Evolutionary conservation across 2,797 vertebrate genomes (phyloP).

Genomic region (Hirundo rustica): DNA sequence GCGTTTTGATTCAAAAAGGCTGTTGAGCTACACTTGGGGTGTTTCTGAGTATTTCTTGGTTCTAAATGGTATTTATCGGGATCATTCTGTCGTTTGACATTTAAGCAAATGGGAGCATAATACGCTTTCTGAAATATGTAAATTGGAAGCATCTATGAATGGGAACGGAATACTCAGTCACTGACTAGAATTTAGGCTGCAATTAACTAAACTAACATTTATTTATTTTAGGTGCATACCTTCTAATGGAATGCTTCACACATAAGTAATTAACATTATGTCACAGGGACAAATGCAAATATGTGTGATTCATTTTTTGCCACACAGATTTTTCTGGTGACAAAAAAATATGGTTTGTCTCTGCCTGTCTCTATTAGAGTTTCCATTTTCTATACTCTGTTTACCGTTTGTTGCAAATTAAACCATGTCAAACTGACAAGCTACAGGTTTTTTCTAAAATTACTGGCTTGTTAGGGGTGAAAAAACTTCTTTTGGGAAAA

Average conservation of each 20-base stretch:
- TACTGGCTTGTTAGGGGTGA: conserved; percentile 17
- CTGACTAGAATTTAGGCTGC: conserved; percentile 1
- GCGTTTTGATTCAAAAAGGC: not conserved
- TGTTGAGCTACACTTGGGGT: not conserved
- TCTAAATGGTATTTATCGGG: conserved; percentile 26
- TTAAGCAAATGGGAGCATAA: conserved; percentile 27
- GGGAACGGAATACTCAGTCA: not conserved
- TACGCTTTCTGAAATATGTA: not conserved
- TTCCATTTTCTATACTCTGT: conserved; percentile 44
- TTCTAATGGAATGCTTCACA: conserved; percentile 29
- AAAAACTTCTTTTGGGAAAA: conserved; percentile 26
- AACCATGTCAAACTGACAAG: conserved; percentile 55
- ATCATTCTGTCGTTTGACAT: conserved; percentile 32
- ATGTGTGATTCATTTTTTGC: conserved; percentile 22
- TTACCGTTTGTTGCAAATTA: conserved; percentile 51
- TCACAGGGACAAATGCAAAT: conserved; percentile 26
- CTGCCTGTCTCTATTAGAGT: conserved; percentile 15
- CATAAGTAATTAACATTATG: conserved; percentile 25
- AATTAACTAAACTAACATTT: conserved; percentile 36
- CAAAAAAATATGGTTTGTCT: conserved; percentile 33
- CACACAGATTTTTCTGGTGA: conserved; percentile 8
- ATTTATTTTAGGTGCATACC: conserved; percentile 33
- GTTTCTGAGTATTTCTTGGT: not conserved
- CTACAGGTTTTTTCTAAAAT: not conserved
- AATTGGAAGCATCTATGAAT: conserved; percentile 1